phyloP scores from a whole-genome alignment of 2,113 vertebrate species.

The Pyxicephalus adspersus region DNA sequence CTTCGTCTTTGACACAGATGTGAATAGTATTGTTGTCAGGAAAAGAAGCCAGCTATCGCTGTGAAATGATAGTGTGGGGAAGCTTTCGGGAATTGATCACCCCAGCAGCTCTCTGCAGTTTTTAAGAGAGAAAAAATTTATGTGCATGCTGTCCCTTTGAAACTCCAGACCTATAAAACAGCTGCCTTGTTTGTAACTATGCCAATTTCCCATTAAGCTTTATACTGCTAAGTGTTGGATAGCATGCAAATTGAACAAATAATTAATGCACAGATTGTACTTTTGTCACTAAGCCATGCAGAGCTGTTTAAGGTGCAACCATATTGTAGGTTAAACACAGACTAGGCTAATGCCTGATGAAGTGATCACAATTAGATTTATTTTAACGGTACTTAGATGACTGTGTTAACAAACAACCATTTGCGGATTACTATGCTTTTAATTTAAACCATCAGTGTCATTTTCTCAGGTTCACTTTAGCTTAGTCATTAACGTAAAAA shows the following conservation, averaged over 20 bases:
- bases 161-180: slow-evolving; percentile 54
- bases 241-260: slow-evolving; percentile 42
- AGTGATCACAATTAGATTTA: slow-evolving; percentile 43
- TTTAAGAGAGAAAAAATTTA: slow-evolving; percentile 44
- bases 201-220: slow-evolving; percentile 49
- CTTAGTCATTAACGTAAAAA: background rate
- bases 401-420: slow-evolving; percentile 25
- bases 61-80: slow-evolving; percentile 33
- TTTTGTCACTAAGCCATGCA: slow-evolving; percentile 44
- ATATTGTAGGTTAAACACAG: slow-evolving; percentile 55
- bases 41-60: slow-evolving; percentile 49
- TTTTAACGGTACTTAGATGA: slow-evolving; percentile 37
- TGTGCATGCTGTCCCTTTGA: slow-evolving; percentile 48
- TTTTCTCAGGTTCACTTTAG: background rate
- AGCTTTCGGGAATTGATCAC: slow-evolving; percentile 52
- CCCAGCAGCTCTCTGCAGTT: slow-evolving; percentile 35
- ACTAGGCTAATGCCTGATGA: slow-evolving; percentile 44
- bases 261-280: slow-evolving; percentile 47
- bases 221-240: slow-evolving; percentile 38
- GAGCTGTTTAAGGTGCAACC: slow-evolving; percentile 42
- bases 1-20: slow-evolving; percentile 32
- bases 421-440: slow-evolving; percentile 32
- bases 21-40: slow-evolving; percentile 49
- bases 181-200: slow-evolving; percentile 50
- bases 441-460: background rate